These are phyloP conservation scores for Gymnopithys bicolor DNA, from an alignment of 2,797 vertebrate genomes.

Conservation along the genomic window DNA sequence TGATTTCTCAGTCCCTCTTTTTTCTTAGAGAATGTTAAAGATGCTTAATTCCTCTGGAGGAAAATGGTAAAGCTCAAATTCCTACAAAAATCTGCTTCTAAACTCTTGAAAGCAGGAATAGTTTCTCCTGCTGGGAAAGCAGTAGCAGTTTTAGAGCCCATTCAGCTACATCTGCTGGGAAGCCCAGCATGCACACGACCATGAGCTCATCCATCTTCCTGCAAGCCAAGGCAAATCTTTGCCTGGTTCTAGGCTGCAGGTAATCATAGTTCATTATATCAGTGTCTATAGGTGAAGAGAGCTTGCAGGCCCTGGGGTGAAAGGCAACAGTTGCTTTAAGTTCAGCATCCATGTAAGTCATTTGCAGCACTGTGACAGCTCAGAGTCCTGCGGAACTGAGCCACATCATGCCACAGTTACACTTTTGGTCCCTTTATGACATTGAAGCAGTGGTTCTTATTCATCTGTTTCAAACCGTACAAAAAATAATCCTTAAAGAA, in stretches of 20 bases:
- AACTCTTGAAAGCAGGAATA: background rate
- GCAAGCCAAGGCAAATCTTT: background rate
- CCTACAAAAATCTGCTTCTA: background rate
- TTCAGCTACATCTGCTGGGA: background rate
- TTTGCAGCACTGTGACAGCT: background rate
- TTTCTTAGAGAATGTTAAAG: background rate
- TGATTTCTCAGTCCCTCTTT: background rate
- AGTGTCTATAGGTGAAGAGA: background rate
- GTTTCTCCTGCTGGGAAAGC: background rate
- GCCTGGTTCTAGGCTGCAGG: background rate
- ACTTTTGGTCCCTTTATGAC: background rate
- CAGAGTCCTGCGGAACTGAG: background rate
- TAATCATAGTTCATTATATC: background rate
- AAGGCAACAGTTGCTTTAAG: background rate
- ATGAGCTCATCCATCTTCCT: background rate
- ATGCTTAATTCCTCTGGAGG: background rate
- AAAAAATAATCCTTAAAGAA: background rate
- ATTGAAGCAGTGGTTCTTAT: background rate
- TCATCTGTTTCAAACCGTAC: background rate
- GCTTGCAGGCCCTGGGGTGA: background rate
- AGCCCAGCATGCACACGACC: rapidly evolving
- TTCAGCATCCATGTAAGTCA: background rate
- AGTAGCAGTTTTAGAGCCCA: background rate
- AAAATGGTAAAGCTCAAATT: background rate
- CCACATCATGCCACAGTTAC: background rate